Evolutionary conservation across 2,113 vertebrate genomes (phyloP).

Genomic region (Dipodomys spectabilis): DNA sequence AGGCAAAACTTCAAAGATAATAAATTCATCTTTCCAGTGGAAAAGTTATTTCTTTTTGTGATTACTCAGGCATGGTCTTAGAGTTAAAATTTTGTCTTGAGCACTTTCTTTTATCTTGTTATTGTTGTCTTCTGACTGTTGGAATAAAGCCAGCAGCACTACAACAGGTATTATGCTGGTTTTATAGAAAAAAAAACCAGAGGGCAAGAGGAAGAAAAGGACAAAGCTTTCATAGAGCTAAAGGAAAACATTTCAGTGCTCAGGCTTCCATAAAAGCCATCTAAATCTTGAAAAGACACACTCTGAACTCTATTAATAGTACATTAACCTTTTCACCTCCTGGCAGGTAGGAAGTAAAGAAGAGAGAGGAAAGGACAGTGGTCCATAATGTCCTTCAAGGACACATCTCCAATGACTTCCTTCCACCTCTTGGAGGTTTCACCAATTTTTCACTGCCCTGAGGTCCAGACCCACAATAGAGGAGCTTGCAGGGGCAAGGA

Average conservation of each 20-base stretch:
- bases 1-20: conserved; percentile 16
- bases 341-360: not conserved
- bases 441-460: not conserved
- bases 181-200: conserved; percentile 40
- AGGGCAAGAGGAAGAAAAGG: not conserved
- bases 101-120: conserved; percentile 16
- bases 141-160: not conserved
- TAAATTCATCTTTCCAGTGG: not conserved
- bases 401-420: too few relatives aligned
- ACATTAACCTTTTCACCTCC: not conserved
- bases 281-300: not conserved
- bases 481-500: too few relatives aligned
- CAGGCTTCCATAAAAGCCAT: not conserved
- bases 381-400: too few relatives aligned
- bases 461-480: not conserved
- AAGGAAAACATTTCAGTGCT: conserved; percentile 15
- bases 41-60: not conserved
- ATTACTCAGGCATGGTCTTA: not conserved
- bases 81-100: not conserved
- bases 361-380: too few relatives aligned
- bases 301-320: not conserved
- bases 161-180: not conserved
- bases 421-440: too few relatives aligned
- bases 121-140: not conserved
- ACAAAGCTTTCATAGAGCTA: not conserved